These are phyloP conservation scores for Cheilosia grossa DNA, from an alignment of 2,888 invertebrate species.

Conservation along the genomic window DNA sequence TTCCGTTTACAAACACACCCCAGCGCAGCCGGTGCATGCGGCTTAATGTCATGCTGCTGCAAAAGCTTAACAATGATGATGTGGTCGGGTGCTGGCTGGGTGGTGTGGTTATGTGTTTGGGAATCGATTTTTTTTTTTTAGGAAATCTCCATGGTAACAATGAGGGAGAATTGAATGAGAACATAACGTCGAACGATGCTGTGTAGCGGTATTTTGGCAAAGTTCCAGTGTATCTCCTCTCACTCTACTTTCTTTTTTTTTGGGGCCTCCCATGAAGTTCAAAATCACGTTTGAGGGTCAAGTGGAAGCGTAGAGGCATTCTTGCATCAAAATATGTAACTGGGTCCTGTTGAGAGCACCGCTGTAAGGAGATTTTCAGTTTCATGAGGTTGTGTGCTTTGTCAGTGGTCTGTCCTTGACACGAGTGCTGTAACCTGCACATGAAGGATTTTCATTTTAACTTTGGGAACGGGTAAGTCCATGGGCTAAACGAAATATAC, in stretches of 20 bases:
- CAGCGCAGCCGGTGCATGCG: not conserved
- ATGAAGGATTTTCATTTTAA: not conserved
- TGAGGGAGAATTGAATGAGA: slow-evolving; percentile 2
- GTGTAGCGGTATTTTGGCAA: slow-evolving; percentile 53
- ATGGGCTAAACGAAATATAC: slow-evolving; percentile 43
- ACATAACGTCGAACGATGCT: not conserved
- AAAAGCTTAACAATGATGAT: slow-evolving; percentile 36
- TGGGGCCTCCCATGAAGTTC: slow-evolving; percentile 67
- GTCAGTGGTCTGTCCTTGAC: slow-evolving; percentile 53
- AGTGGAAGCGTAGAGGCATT: slow-evolving; percentile 54
- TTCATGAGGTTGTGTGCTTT: slow-evolving; percentile 5
- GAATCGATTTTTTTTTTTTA: slow-evolving; percentile 60
- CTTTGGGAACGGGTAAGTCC: slow-evolving; percentile 20
- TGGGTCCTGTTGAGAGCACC: slow-evolving; percentile 50
- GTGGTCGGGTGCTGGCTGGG: not conserved
- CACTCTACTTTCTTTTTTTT: slow-evolving; percentile 12
- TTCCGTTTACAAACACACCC: slow-evolving; percentile 8
- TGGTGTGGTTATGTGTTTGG: slow-evolving; percentile 10
- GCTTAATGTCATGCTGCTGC: slow-evolving; percentile 40
- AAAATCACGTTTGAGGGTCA: slow-evolving; percentile 66
- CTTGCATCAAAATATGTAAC: slow-evolving; percentile 69
- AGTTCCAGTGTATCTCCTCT: slow-evolving; percentile 31
- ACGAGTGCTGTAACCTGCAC: slow-evolving; percentile 41
- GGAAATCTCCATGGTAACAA: slow-evolving; percentile 14
- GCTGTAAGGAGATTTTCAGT: slow-evolving; percentile 45